These are phyloP conservation scores for Pica pica DNA, from an alignment of 2,113 vertebrate genomes.

Conservation along the genomic window DNA sequence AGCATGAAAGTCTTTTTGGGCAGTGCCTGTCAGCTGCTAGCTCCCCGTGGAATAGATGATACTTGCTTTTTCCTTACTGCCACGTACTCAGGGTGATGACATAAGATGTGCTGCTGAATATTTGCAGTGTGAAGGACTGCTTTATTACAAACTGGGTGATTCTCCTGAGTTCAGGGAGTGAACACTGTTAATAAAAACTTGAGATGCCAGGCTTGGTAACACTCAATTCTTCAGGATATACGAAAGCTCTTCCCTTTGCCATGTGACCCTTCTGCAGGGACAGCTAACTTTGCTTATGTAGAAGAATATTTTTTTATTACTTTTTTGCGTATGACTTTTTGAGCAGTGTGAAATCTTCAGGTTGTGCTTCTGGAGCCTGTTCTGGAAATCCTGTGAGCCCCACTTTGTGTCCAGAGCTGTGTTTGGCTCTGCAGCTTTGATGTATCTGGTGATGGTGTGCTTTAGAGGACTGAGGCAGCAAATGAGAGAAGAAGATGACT, in stretches of 20 bases:
- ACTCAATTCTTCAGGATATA: neutral
- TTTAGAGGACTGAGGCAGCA: neutral
- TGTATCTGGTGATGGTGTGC: rapidly evolving
- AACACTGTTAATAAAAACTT: neutral
- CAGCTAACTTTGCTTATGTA: neutral
- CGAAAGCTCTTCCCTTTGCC: neutral
- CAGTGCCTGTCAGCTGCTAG: neutral
- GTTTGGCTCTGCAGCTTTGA: neutral
- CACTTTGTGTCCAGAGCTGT: neutral
- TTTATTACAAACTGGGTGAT: neutral
- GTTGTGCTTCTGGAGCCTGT: neutral
- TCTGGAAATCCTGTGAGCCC: neutral
- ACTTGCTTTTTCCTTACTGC: neutral
- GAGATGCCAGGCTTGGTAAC: neutral
- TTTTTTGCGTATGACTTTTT: neutral
- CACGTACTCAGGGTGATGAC: neutral
- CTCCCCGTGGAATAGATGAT: neutral
- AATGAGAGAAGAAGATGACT: neutral
- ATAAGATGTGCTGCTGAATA: neutral
- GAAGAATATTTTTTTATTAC: neutral
- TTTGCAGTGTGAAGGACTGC: neutral
- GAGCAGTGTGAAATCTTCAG: neutral
- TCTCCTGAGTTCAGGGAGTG: neutral
- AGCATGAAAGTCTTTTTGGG: neutral
- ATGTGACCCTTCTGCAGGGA: neutral